Percentiles rank a stretch among this genome's conserved stretches.
Conservation (phyloP, 2,888 invertebrate genomes). For the Fissipunctia ypsillon region DNA sequence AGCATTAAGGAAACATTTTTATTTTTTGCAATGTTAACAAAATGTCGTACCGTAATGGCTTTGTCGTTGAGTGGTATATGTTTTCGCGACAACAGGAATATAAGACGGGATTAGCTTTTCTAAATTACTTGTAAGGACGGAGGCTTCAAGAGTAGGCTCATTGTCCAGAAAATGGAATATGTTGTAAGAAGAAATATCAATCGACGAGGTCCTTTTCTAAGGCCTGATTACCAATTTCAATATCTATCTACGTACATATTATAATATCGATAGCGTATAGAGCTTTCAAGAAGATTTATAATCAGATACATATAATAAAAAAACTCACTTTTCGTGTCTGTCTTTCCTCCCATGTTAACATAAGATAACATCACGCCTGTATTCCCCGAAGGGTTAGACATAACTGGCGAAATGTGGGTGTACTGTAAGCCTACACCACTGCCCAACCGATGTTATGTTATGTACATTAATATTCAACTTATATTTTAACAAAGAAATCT, state of each 20-base stretch:
- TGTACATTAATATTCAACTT: neutral
- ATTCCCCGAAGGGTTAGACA: too few relatives aligned
- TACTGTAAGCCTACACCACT: too few relatives aligned
- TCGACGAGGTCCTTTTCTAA: neutral
- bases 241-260: neutral
- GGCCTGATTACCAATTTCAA: neutral
- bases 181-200: conserved; percentile 31
- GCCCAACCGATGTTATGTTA: too few relatives aligned
- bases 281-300: neutral
- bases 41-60: conserved; percentile 4
- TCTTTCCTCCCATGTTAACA: too few relatives aligned
- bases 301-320: neutral
- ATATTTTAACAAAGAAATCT: too few relatives aligned
- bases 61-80: conserved; percentile 15
- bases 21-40: conserved; percentile 17
- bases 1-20: conserved; percentile 12
- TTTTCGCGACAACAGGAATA: conserved; percentile 28
- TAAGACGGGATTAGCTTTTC: conserved; percentile 48
- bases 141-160: conserved; percentile 2
- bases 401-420: too few relatives aligned
- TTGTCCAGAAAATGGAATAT: conserved; percentile 49
- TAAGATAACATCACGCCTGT: too few relatives aligned
- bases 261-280: neutral
- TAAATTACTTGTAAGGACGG: conserved; percentile 46
- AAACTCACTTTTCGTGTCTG: neutral